Percentiles rank a stretch among this genome's conserved stretches.
phyloP scores from a whole-genome alignment of 1,140 invertebrate species.

The Solenopsis invicta region DNA sequence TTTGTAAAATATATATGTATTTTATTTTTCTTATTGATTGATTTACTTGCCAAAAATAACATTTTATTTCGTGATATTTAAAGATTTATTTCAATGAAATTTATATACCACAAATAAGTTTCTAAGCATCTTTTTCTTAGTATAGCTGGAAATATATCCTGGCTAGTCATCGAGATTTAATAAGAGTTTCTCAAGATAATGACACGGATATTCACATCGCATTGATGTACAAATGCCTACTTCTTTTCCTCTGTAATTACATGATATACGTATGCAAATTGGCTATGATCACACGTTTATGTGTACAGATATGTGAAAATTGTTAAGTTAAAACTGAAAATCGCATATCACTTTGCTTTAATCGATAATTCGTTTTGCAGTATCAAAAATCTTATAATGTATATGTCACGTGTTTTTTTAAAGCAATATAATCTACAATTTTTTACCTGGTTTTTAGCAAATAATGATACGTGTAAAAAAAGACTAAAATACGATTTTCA shows the following conservation, averaged over 20 bases:
- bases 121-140: too few relatives aligned
- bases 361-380: background rate
- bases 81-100: too few relatives aligned
- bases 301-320: background rate
- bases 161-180: slow-evolving; percentile 4
- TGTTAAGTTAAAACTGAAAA: slow-evolving; percentile 11
- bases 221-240: background rate
- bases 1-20: too few relatives aligned
- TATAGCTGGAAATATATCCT: background rate
- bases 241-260: background rate
- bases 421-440: background rate
- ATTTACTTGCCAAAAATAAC: too few relatives aligned
- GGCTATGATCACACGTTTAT: background rate
- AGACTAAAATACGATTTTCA: background rate
- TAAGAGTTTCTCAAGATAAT: slow-evolving; percentile 14
- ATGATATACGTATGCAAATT: background rate
- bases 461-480: background rate
- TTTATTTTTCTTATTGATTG: too few relatives aligned
- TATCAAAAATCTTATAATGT: background rate
- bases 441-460: background rate
- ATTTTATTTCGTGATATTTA: too few relatives aligned
- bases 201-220: background rate
- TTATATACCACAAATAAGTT: too few relatives aligned
- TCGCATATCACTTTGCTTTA: background rate
- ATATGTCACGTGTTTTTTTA: background rate